Base-by-base conservation (phyloP, 2,113 vertebrate genomes). In the Lathamus discolor region DNA sequence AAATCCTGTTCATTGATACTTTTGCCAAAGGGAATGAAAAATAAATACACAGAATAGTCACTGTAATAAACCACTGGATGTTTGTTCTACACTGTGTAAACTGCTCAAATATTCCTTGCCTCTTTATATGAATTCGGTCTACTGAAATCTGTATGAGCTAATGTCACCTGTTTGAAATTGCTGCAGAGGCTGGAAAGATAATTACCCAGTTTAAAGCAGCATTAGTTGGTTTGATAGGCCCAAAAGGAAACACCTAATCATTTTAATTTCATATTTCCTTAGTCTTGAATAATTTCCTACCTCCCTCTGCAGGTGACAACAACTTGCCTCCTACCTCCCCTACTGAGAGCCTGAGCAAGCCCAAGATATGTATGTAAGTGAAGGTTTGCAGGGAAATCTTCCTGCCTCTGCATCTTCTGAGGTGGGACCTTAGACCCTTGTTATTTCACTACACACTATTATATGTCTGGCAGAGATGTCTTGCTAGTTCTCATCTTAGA, bases 1-100 rank as follows among this genome's bases (percentile, higher is more conserved):
- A 93, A 95, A 91, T 63, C 51, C 59, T 80, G 24, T 82, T 79
- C 93, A 93, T 83, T 93, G 75, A 91, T 78, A 74, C 44, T 90
- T 96, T 94, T 79, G 55, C 77, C 90, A 83, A 91, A 73, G 15
- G 55, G 52, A 78, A 90, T 88, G 35, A 61, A 93, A 91, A 88
- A 90, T 67, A 96, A 95, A 93, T 43, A 75, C 41, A 62, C 5
- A 62, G 37, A 91, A 88, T 66, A 82, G 18, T 27, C 17, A 19
- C 35, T 16, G 28, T 10, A 41, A 55, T 86, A 68, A 82, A 59
- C 9, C 66, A 73, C 54, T 51, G 33, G 39, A 41, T 6, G 8
- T 19, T 95, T 90, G 29, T 81, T 91, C 46, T 64, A 35, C 16
- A 27, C 14, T 28, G 5, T 69, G 49, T 41, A 81, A 88, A 76